Evolutionary conservation across 2,888 invertebrate species (phyloP).

Genomic region (Ariolimax columbianus): DNA sequence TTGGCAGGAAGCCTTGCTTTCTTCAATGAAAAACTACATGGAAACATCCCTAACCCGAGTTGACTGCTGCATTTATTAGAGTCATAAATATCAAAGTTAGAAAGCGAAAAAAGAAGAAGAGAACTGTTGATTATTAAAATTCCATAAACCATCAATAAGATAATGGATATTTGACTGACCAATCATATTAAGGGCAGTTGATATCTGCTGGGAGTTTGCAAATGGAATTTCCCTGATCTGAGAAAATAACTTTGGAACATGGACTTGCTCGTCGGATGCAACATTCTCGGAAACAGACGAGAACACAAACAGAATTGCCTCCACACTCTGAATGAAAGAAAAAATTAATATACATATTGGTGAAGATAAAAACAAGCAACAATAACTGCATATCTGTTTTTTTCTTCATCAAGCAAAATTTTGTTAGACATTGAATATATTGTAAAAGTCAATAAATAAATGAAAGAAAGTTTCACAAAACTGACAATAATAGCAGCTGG

Average conservation of each 20-base stretch:
- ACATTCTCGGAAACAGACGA: conserved; percentile 82
- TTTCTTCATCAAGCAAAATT: not conserved
- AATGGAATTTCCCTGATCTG: conserved; percentile 84
- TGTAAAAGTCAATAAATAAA: not conserved
- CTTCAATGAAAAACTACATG: too few species aligned
- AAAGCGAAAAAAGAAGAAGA: not conserved
- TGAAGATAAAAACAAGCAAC: not conserved
- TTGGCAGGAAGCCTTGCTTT: too few species aligned
- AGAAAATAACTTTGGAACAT: conserved; percentile 83
- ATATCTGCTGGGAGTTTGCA: conserved; percentile 83
- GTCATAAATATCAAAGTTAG: not conserved
- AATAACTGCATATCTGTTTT: too few species aligned
- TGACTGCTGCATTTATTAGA: too few species aligned
- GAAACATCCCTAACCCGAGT: too few species aligned
- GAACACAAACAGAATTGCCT: conserved; percentile 85
- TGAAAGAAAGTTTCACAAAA: too few species aligned
- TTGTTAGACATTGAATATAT: not conserved
- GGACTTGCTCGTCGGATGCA: conserved; percentile 82
- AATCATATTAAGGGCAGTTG: conserved; percentile 87
- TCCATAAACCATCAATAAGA: not conserved
- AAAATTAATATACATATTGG: not conserved
- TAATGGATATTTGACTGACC: conserved; percentile 79
- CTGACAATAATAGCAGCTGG: too few species aligned
- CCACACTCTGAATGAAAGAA: conserved; percentile 80
- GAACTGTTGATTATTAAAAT: too few species aligned